Evolutionary conservation across 2,797 vertebrate species (phyloP), one percentile per base, ranked within the genome.

Genomic region (Cyclopterus lumpus): DNA sequence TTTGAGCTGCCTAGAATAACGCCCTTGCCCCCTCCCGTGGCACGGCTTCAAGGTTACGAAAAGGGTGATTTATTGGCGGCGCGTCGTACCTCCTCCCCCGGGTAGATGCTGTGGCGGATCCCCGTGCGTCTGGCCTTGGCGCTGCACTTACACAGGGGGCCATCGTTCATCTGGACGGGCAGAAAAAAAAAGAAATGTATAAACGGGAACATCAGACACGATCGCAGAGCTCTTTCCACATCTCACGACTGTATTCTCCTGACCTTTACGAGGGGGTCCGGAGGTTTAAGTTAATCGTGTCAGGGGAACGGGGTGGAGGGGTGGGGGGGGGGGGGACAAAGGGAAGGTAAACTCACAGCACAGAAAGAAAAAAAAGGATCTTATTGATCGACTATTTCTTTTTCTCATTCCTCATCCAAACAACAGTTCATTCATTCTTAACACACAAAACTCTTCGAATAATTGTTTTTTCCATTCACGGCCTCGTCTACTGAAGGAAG

Each of bases 71-170:
- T 88, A 90, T 90, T 85, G 69, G 54, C 34, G 44, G 57, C 67
- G 36, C 66, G 82, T 73, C 84, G 53, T 93, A 98, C 98, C 97
- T 98, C 96, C 91, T 99, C 98, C 0, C 98, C 98, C 0, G 98
- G 98, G 93, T 99, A 99, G 93, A 99, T 99, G 93, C 97, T 98
- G 92, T 99, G 98, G 80, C 98, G 95, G 81, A 99, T 99, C 85
- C 98, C 98, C 0, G 98, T 99, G 66, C 97, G 95, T 73, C 97
- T 95, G 70, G 98, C 97, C 94, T 99, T 99, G 75, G 97, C 96
- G 11, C 98, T 99, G 93, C 98, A 99, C 88, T 99, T 99, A 91
- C 98, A 99, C 86, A 99, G 75, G 51, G 98, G 98, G 10, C 98
- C 98, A 77, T 99, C 98, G 80, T 99, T 99, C 97, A 99, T 99